Evolutionary conservation across 2,113 vertebrate species (phyloP), one percentile per base, ranked within the genome.

Genomic region (Stictonetta naevosa): DNA sequence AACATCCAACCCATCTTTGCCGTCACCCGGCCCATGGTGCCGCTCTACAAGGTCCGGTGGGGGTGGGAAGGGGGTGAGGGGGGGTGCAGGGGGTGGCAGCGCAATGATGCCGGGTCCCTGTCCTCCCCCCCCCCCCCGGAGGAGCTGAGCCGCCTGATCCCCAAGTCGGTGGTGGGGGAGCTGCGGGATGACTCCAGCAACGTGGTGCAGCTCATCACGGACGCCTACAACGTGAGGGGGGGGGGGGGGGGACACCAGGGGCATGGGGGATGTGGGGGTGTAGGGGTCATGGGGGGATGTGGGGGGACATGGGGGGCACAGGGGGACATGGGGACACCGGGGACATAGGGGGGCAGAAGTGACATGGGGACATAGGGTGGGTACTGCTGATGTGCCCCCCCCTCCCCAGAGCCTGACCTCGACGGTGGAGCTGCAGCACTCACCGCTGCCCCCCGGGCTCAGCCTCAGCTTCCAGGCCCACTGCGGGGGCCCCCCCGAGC

Each of bases 1-100:
- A 98, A 98, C 87, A 98, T 98, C 83, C 98, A 98, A 94, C 98
- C 98, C 50, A 98, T 98, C 86, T 98, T 98, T 90, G 98, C 98
- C 5, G 98, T 98, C 38, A 98, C 98, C 15, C 90, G 98, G 20
- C 64, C 96, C 8, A 96, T 72, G 23, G 66, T 98, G 71, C 94
- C 97, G 11, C 92, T 97, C 15, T 98, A 98, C 77, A 80, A 98
- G 97, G 98, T 98, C 59, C 85, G 95, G 67, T 16, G 36, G 79
- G 23, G 44, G 33, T 3, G 20, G 23, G 62, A 26, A 22, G 64
- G 36, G 16, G 31, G 6, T 44, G 42, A 44, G 44, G 11, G 22
- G 13, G 33, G 33, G 7, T 28, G 38, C 8, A 22, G 25, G 10
- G 15, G 8, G 9, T 42, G 44, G 44, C 44, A 44, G 7, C 16